These are phyloP conservation scores for Trididemnum miniatum DNA, from an alignment of 23 tunicate genomes.

Conservation along the genomic window DNA sequence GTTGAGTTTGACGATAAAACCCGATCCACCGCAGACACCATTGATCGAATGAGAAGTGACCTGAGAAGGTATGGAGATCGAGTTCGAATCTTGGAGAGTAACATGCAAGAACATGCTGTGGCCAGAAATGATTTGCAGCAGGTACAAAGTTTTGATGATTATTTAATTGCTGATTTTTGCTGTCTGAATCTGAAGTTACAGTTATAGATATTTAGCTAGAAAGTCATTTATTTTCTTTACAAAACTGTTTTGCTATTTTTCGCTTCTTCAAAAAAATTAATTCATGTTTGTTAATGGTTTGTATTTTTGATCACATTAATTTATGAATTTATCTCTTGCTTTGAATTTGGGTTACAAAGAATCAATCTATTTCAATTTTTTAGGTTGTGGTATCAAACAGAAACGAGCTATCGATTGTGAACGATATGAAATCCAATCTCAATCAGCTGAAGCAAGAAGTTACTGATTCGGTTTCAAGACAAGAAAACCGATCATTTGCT, in stretches of 20 bases:
- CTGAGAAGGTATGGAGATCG: conserved; percentile 22
- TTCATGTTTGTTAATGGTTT: too few relatives aligned
- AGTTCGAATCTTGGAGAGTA: conserved; percentile 14
- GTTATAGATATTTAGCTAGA: too few relatives aligned
- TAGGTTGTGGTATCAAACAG: conserved; percentile 48
- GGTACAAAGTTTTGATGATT: too few relatives aligned
- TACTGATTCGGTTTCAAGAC: conserved; percentile 7
- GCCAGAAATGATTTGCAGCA: conserved; percentile 53
- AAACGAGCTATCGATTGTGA: conserved; percentile 14
- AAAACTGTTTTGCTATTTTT: too few relatives aligned
- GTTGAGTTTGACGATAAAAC: conserved; percentile 19
- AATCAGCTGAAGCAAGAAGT: conserved; percentile 3
- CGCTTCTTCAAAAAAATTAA: too few relatives aligned
- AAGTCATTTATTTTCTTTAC: too few relatives aligned
- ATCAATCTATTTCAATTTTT: too few relatives aligned
- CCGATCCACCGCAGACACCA: conserved; percentile 13
- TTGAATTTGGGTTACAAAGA: too few relatives aligned
- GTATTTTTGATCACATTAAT: too few relatives aligned
- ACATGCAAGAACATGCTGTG: conserved; percentile 11
- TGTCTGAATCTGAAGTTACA: too few relatives aligned
- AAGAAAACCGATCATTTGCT: conserved; percentile 26
- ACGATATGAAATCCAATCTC: conserved; percentile 19
- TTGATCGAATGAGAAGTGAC: conserved; percentile 19
- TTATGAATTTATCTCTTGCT: too few relatives aligned
- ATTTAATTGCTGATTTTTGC: too few relatives aligned